Base-by-base conservation (phyloP, 2,797 vertebrate species). In the Leptodactylus fallax region DNA sequence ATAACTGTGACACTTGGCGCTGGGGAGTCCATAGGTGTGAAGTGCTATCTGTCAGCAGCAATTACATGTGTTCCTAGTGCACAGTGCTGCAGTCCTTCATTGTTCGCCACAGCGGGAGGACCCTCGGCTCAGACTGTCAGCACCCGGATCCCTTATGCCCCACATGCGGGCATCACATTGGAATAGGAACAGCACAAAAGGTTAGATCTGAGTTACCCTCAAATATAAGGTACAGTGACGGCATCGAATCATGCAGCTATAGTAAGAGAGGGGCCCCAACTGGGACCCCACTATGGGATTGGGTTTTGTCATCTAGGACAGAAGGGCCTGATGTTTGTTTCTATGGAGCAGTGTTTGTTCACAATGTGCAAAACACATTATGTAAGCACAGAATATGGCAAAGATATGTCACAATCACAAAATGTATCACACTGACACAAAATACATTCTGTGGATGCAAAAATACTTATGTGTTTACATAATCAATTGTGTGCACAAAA, bases 31-130 rank as follows among this genome's bases (percentile, higher is more conserved):
- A 83, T 55, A 83, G 61, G 63, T 69, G 81, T 69, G 47, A 83
- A 71, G 81, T 69, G 49, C 49, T 27, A 17, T 53, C 63, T 53
- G 81, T 83, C 63, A 55, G 3, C 81, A 83, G 63, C 81, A 55
- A 71, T 83, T 71, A 69, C 65, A 82, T 53, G 47, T 82, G 69
- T 74, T n/a, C 19, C 45, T 12, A 12, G 9, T 49, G 12, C 71
- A 49, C 19, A 14, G 12, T 51, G 19, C 11, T 11, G 3, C 36
- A 49, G 45, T 8, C 71, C 45, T 19, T 11, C 45, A 74, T 74
- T 76, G 47, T 53, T 76, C 3, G 5, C 19, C 47, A 51, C 47
- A 51, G 47, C 5, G 1, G 19, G 72, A 71, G 21, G 47, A 17
- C 3, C 8, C 47, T 13, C 3, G 5, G 19, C 19, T 53, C 47